These are phyloP conservation scores for Eulemur rufifrons DNA, from an alignment of 2,113 vertebrate genomes.

Conservation along the genomic window DNA sequence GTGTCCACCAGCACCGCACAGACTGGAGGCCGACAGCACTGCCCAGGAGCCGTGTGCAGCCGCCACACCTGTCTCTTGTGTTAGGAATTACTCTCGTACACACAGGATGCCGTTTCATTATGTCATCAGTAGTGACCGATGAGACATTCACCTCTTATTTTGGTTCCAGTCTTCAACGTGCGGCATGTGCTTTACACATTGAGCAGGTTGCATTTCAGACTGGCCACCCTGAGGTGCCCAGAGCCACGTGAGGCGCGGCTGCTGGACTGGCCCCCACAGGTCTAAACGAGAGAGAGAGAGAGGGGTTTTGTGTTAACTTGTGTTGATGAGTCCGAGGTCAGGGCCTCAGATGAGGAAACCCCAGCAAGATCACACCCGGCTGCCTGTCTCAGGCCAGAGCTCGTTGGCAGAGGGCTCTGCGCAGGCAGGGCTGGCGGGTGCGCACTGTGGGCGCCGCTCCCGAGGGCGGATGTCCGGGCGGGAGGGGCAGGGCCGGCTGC, in stretches of 20 bases:
- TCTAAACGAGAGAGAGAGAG: neutral
- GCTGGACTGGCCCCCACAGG: neutral
- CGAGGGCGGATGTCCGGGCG: neutral
- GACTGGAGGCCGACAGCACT: neutral
- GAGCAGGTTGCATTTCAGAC: neutral
- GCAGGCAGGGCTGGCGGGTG: neutral
- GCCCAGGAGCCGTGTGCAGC: no score
- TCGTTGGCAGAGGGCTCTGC: neutral
- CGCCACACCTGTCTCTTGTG: fast-evolving
- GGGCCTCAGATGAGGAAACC: neutral
- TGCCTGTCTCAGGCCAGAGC: neutral
- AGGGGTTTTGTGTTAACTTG: neutral
- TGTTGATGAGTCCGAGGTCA: neutral
- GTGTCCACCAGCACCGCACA: neutral
- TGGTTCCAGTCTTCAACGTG: neutral
- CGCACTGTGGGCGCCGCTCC: neutral
- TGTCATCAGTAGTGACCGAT: neutral
- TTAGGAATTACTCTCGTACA: neutral
- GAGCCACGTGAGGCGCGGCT: neutral
- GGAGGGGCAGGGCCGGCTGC: neutral
- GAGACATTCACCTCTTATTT: neutral
- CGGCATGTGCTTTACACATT: neutral
- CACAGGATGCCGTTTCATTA: neutral
- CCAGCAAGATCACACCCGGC: neutral
- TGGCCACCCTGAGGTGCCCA: neutral